phyloP scores from a whole-genome alignment of 2,888 invertebrate genomes.

The Drosophila prostipennis region DNA sequence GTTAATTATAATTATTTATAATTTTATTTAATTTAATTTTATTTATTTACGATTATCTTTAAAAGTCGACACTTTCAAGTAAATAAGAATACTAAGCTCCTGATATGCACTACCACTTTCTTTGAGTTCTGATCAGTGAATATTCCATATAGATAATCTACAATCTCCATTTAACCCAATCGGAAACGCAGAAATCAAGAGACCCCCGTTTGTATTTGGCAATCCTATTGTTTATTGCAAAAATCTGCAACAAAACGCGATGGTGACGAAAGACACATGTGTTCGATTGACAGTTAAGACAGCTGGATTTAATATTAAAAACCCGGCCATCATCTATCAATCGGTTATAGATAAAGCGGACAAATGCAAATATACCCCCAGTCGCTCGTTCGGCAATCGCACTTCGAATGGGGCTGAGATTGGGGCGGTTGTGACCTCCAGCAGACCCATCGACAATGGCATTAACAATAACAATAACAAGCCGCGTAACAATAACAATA shows the following conservation, averaged over 20 bases:
- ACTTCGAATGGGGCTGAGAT: conserved; percentile 17
- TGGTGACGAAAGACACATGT: conserved; percentile 16
- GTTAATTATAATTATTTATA: too few species aligned
- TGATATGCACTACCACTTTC: too few species aligned
- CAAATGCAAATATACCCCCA: conserved; percentile 56
- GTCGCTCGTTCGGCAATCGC: conserved; percentile 37
- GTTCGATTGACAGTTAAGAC: conserved; percentile 23
- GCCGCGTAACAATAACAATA: conserved; percentile 1
- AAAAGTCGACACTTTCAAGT: too few species aligned
- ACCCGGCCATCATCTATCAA: conserved; percentile 28
- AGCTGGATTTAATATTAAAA: conserved; percentile 7
- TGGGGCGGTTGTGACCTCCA: conserved; percentile 51
- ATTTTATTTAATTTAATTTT: too few species aligned
- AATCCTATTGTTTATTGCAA: conserved; percentile 25
- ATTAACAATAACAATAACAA: conserved; percentile 30
- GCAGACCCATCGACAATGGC: conserved; percentile 33
- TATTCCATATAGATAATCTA: background rate
- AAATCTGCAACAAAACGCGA: conserved; percentile 30
- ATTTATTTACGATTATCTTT: too few species aligned
- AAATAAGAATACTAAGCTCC: too few species aligned
- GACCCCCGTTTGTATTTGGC: conserved; percentile 2
- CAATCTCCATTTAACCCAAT: background rate
- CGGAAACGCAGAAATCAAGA: background rate
- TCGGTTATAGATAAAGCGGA: conserved; percentile 17
- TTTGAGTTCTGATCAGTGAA: conserved; percentile 6